Percentiles rank a stretch among this genome's conserved stretches.
Evolutionary conservation across 1,140 invertebrate genomes (phyloP).

Genomic region (Zaprionus gabonicus): DNA sequence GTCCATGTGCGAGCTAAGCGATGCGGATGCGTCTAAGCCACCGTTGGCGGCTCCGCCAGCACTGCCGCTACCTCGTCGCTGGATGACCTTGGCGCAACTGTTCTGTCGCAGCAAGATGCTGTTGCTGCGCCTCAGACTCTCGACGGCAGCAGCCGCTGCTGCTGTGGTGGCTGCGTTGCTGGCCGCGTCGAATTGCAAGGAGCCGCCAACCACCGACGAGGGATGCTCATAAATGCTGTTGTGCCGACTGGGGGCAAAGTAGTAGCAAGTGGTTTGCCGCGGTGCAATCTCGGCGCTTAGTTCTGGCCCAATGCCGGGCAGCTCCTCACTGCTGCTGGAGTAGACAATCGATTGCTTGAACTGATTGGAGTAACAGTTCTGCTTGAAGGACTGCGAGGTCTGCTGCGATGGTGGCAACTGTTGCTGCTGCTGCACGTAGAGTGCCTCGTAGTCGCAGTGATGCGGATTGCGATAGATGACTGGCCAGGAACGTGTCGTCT

Average conservation of each 20-base stretch:
- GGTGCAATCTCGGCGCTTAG: constrained; percentile 36
- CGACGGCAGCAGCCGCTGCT: constrained; percentile 76
- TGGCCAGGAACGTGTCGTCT: constrained; percentile 83
- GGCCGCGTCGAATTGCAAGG: constrained; percentile 74
- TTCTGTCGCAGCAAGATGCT: constrained; percentile 79
- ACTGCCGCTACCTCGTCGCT: constrained; percentile 67
- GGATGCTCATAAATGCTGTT: constrained; percentile 84
- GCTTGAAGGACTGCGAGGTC: constrained; percentile 66
- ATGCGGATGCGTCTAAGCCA: constrained; percentile 63
- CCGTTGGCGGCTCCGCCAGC: constrained; percentile 27
- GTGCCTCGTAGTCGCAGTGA: constrained; percentile 82
- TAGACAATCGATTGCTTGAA: constrained; percentile 82
- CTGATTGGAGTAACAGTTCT: constrained; percentile 82
- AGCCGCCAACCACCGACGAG: constrained; percentile 78
- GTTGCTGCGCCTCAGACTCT: constrained; percentile 76
- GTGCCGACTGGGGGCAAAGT: constrained; percentile 77
- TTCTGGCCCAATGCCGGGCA: constrained; percentile 44
- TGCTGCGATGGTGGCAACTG: constrained; percentile 32
- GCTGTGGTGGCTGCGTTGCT: constrained; percentile 68
- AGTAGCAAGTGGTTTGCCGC: constrained; percentile 77
- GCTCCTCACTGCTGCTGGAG: constrained; percentile 80
- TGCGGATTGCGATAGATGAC: constrained; percentile 84
- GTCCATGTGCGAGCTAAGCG: constrained; percentile 76
- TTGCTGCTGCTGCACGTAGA: constrained; percentile 75
- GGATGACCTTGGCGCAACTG: constrained; percentile 79